phyloP scores from a whole-genome alignment of 1,140 invertebrate species.

The Cydia fagiglandana region DNA sequence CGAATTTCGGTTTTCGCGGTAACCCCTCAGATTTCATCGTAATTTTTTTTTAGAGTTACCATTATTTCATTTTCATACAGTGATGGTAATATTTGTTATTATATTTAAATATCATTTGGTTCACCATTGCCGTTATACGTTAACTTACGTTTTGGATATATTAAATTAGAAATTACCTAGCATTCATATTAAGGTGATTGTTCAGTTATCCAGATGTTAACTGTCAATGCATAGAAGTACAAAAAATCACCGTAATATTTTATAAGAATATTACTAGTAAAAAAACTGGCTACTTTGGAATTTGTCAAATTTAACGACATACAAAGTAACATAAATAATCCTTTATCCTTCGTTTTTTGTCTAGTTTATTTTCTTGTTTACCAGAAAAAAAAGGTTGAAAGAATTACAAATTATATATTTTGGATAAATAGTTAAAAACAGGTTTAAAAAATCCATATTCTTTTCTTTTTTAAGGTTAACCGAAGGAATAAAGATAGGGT shows the following conservation, averaged over 20 bases:
- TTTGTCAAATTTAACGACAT: neutral
- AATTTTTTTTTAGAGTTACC: neutral
- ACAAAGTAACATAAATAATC: neutral
- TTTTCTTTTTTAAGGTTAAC: neutral
- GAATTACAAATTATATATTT: neutral
- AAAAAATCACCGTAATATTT: neutral
- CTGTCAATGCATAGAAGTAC: neutral
- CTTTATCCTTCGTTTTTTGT: neutral
- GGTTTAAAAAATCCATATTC: neutral
- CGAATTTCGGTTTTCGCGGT: too few relatives aligned
- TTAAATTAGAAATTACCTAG: constrained; percentile 7
- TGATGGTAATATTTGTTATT: neutral
- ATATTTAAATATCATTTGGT: neutral
- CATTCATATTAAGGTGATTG: neutral
- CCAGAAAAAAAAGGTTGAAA: neutral
- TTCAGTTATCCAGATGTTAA: neutral
- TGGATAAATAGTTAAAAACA: neutral
- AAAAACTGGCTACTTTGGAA: neutral
- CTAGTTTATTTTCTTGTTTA: neutral
- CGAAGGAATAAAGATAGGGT: constrained; percentile 14
- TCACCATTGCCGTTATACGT: neutral
- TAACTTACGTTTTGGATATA: constrained; percentile 12
- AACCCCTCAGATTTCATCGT: too few relatives aligned
- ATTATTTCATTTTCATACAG: neutral
- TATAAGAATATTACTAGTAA: neutral